A percentile compares a stretch with the other conserved stretches of the same genome.
phyloP scores from a whole-genome alignment of 1,140 invertebrate species.

The Uloborus diversus region DNA sequence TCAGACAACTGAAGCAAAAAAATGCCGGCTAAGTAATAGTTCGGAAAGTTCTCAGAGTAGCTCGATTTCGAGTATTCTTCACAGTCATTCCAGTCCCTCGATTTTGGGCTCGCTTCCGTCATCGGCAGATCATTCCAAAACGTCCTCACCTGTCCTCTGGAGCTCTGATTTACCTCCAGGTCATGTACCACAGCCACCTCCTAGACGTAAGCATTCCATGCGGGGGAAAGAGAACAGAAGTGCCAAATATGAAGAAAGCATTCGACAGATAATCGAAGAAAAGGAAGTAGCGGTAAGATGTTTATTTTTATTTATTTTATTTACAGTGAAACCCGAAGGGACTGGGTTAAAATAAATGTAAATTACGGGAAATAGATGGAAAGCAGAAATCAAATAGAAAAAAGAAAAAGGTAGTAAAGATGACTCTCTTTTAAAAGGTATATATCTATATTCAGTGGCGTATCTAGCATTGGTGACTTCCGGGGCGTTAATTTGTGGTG shows the following conservation, averaged over 20 bases:
- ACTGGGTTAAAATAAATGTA: too few species aligned
- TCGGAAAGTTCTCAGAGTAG: not conserved
- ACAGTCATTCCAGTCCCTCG: conserved; percentile 49
- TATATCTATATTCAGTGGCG: too few species aligned
- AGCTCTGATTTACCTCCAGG: conserved; percentile 55
- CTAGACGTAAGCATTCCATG: conserved; percentile 67
- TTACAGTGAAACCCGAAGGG: too few species aligned
- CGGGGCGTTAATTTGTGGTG: too few species aligned
- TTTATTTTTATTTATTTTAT: not conserved
- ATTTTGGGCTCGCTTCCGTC: not conserved
- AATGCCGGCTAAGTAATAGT: conserved; percentile 12
- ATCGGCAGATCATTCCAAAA: not conserved
- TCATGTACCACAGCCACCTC: conserved; percentile 70
- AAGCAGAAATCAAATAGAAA: too few species aligned
- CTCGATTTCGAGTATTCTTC: not conserved
- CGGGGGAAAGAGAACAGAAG: conserved; percentile 61
- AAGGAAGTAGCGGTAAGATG: conserved; percentile 32
- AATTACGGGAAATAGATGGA: too few species aligned
- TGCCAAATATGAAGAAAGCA: conserved; percentile 35
- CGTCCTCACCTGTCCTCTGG: conserved; percentile 6
- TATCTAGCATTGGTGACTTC: too few species aligned
- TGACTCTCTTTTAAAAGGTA: too few species aligned
- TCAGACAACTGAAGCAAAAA: not conserved
- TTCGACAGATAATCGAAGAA: conserved; percentile 38
- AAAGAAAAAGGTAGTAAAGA: too few species aligned